Percentiles rank a stretch among this genome's conserved stretches.
These are phyloP conservation scores for Agrypnia vestita DNA, from an alignment of 1,140 invertebrate genomes.

Conservation along the genomic window DNA sequence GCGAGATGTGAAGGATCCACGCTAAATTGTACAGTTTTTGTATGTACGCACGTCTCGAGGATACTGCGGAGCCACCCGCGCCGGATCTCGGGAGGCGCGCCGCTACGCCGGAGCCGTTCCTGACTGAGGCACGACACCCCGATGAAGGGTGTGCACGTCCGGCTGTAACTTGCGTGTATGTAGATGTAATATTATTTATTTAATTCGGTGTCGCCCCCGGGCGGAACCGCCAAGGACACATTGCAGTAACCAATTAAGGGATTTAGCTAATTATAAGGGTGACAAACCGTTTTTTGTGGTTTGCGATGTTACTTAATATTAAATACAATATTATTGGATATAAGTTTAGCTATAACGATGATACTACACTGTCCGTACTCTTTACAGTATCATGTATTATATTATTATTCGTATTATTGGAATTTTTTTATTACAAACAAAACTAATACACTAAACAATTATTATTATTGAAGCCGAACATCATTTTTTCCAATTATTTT, in stretches of 20 bases:
- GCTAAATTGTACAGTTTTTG: background rate
- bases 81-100: no score
- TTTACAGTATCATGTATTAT: background rate
- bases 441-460: background rate
- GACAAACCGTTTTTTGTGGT: background rate
- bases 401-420: no score
- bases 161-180: background rate
- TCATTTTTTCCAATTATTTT: no score
- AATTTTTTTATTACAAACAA: conserved; percentile 5
- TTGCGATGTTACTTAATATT: conserved; percentile 22
- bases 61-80: no score
- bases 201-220: background rate
- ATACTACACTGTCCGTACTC: conserved; percentile 23
- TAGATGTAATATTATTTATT: conserved; percentile 26
- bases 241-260: conserved; percentile 4
- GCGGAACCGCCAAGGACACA: background rate
- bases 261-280: conserved; percentile 21
- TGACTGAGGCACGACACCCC: no score
- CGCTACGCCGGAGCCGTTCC: no score
- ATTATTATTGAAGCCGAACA: no score
- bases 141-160: background rate
- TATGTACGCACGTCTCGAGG: no score
- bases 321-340: background rate
- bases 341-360: conserved; percentile 13
- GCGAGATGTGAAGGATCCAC: background rate